Evolutionary conservation across 2,888 invertebrate genomes (phyloP).

Genomic region (Craniophora ligustri): DNA sequence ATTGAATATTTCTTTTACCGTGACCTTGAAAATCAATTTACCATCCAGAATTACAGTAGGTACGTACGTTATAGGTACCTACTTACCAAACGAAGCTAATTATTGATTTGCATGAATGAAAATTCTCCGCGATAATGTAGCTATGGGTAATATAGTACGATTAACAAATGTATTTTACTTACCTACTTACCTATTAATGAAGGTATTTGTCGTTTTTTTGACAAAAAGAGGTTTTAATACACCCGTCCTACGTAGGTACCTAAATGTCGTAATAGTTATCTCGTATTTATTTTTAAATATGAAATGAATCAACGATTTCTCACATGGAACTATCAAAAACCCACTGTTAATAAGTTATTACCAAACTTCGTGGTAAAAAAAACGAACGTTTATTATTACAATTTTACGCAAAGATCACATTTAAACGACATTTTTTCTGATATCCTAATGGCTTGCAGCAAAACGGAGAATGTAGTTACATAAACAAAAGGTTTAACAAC

Average conservation of each 20-base stretch:
- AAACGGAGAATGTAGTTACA: background rate
- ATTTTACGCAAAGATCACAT: no score
- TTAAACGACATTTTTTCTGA: no score
- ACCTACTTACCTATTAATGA: background rate
- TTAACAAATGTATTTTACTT: background rate
- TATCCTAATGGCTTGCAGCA: no score
- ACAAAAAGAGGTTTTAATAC: background rate
- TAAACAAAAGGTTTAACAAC: background rate
- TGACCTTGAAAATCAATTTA: slow-evolving; percentile 2
- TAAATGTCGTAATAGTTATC: no score
- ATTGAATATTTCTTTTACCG: background rate
- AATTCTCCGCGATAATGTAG: slow-evolving; percentile 27
- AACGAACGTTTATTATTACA: no score
- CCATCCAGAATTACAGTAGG: no score
- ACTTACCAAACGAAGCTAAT: slow-evolving; percentile 28
- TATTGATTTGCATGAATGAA: slow-evolving; percentile 29
- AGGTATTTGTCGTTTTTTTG: background rate
- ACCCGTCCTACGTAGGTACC: background rate
- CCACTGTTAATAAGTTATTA: no score
- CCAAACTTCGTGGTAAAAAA: no score
- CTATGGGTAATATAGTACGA: slow-evolving; percentile 17
- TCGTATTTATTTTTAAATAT: no score
- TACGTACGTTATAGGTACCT: background rate
- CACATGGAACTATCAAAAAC: no score
- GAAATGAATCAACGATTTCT: background rate